Evolutionary conservation across 2,888 invertebrate genomes (phyloP).

Genomic region (Trissolcus brochymenae): DNA sequence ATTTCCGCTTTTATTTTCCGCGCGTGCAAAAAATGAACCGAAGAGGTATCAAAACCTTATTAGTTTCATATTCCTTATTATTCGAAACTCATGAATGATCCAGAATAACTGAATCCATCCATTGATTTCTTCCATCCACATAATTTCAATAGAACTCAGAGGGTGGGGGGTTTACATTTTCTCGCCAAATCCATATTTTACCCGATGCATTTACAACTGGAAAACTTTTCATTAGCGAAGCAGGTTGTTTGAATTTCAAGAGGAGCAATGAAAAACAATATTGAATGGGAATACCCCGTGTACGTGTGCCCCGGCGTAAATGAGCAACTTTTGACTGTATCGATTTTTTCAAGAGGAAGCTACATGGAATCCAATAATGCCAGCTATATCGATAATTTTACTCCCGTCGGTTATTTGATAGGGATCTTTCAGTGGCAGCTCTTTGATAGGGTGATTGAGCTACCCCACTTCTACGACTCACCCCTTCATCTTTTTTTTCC

Average conservation of each 20-base stretch:
- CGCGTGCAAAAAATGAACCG: background rate
- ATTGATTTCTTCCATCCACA: constrained; percentile 17
- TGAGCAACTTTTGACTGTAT: constrained; percentile 52
- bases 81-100: constrained; percentile 29
- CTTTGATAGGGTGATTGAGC: constrained; percentile 68
- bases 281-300: constrained; percentile 41
- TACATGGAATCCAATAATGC: constrained; percentile 66
- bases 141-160: no score
- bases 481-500: constrained; percentile 20
- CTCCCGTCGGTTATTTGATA: constrained; percentile 67
- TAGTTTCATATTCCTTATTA: constrained; percentile 3
- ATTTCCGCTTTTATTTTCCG: constrained; percentile 10
- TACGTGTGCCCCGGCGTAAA: background rate
- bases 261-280: constrained; percentile 55
- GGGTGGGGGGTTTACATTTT: no score
- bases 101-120: constrained; percentile 29
- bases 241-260: constrained; percentile 51
- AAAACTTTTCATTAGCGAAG: constrained; percentile 50
- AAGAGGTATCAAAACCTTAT: constrained; percentile 10
- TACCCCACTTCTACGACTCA: constrained; percentile 43
- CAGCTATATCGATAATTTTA: constrained; percentile 70
- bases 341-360: constrained; percentile 62
- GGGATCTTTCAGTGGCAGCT: constrained; percentile 68
- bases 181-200: constrained; percentile 24
- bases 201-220: constrained; percentile 23